Percentiles rank a stretch among this genome's conserved stretches.
Evolutionary conservation across 2,888 invertebrate species (phyloP).

Genomic region (Dryadula phaetusa): DNA sequence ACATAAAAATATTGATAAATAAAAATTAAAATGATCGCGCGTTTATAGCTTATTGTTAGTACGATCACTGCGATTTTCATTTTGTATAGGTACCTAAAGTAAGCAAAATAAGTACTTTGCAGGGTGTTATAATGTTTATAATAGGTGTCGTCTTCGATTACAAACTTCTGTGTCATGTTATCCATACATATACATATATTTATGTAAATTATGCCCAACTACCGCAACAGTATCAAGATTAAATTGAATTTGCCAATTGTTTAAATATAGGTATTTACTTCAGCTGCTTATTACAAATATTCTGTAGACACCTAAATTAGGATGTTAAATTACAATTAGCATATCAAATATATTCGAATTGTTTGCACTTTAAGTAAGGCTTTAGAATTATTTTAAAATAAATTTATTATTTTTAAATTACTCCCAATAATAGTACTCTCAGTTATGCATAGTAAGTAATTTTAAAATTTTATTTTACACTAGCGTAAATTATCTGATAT

Average conservation of each 20-base stretch:
- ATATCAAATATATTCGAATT: background rate
- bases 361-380: background rate
- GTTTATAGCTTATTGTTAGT: too few species aligned
- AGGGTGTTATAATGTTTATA: constrained; percentile 29
- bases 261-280: constrained; percentile 8
- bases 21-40: background rate
- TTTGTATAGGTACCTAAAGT: background rate
- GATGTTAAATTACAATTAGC: background rate
- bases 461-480: background rate
- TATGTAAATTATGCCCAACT: background rate
- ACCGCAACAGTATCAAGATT: background rate
- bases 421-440: background rate
- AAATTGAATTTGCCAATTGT: constrained; percentile 2
- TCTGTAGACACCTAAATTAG: background rate
- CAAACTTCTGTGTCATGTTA: constrained; percentile 19
- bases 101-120: background rate
- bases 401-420: background rate
- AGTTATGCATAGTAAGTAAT: background rate
- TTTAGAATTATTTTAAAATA: background rate
- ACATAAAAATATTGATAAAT: too few species aligned
- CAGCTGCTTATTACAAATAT: background rate
- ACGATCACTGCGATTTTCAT: too few species aligned
- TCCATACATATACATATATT: background rate
- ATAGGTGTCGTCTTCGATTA: constrained; percentile 32
- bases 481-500: background rate